phyloP scores from a whole-genome alignment of 2,888 invertebrate genomes.

The Cantharis flavilabris region DNA sequence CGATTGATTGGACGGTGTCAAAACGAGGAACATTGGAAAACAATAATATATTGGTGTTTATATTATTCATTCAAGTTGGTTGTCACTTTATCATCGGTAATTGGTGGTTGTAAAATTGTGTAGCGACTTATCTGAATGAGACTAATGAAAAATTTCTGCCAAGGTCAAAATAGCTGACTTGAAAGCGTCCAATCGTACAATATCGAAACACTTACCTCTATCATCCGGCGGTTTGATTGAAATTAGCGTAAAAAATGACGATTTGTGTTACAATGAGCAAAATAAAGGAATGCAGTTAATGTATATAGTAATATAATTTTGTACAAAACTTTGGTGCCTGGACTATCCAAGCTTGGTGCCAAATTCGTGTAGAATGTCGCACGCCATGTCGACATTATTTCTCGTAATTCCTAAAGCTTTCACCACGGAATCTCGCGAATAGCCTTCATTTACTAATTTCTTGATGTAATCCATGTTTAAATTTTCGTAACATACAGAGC shows the following conservation, averaged over 20 bases:
- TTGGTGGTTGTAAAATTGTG: too few species aligned
- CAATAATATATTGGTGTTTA: too few species aligned
- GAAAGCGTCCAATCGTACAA: background rate
- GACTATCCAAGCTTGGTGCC: slow-evolving; percentile 63
- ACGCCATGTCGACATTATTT: slow-evolving; percentile 94
- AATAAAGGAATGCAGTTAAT: slow-evolving; percentile 1
- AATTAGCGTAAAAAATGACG: background rate
- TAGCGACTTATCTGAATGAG: too few species aligned
- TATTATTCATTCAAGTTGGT: too few species aligned
- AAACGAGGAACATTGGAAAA: background rate
- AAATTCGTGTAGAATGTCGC: slow-evolving; percentile 91
- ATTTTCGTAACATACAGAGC: slow-evolving; percentile 75
- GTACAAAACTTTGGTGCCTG: background rate
- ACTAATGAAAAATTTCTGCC: background rate
- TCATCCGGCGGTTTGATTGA: background rate
- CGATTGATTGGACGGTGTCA: background rate
- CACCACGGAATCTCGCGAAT: slow-evolving; percentile 88
- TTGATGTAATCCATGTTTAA: slow-evolving; percentile 90
- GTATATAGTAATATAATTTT: background rate
- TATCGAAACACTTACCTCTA: background rate
- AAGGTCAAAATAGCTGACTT: background rate
- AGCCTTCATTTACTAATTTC: slow-evolving; percentile 86
- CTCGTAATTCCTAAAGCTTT: slow-evolving; percentile 90
- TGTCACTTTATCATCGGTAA: too few species aligned
- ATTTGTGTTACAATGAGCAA: background rate